Conservation (phyloP, 37 sponge, comb jelly and placozoan genomes). For the Cladorhizidae sp. region DNA sequence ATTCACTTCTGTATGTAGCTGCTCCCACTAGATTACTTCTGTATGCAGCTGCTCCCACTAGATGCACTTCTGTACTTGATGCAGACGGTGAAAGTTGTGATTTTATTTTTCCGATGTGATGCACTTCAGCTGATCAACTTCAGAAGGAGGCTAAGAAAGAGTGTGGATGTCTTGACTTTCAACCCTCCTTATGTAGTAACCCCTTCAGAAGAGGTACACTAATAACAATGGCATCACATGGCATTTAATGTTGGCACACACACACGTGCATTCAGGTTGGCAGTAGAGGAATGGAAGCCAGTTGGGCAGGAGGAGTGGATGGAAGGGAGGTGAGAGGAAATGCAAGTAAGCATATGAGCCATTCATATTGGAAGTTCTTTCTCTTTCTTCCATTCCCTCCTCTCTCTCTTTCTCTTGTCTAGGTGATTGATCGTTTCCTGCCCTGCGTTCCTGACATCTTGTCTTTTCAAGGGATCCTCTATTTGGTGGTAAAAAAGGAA, state of each 20-base stretch:
- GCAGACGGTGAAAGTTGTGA: too few species aligned
- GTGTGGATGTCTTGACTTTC: slow-evolving; percentile 91
- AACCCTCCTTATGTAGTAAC: slow-evolving; percentile 98
- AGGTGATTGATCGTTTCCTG: slow-evolving; percentile 88
- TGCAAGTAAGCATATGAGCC: neutral
- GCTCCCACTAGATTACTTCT: too few species aligned
- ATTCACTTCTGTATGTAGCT: too few species aligned
- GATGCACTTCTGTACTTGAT: too few species aligned
- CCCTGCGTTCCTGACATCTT: slow-evolving; percentile 67
- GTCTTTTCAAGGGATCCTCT: slow-evolving; percentile 77
- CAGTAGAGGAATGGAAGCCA: slow-evolving; percentile 69
- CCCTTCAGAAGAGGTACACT: slow-evolving; percentile 71
- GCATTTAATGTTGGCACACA: neutral
- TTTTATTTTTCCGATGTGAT: too few species aligned
- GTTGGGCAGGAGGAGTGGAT: slow-evolving; percentile 94
- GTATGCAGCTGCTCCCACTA: too few species aligned
- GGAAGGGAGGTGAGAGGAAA: slow-evolving; percentile 86
- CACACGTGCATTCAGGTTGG: slow-evolving; percentile 53
- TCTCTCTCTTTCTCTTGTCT: neutral
- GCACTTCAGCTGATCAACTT: slow-evolving; percentile 22
- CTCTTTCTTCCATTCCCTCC: neutral
- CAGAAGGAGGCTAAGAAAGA: slow-evolving; percentile 23
- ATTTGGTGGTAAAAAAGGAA: slow-evolving; percentile 72
- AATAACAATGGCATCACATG: neutral
- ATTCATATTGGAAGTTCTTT: neutral